Percentiles rank a stretch among this genome's conserved stretches.
These are phyloP conservation scores for Temnothorax curvispinosus DNA, from an alignment of 1,140 invertebrate genomes.

Conservation along the genomic window DNA sequence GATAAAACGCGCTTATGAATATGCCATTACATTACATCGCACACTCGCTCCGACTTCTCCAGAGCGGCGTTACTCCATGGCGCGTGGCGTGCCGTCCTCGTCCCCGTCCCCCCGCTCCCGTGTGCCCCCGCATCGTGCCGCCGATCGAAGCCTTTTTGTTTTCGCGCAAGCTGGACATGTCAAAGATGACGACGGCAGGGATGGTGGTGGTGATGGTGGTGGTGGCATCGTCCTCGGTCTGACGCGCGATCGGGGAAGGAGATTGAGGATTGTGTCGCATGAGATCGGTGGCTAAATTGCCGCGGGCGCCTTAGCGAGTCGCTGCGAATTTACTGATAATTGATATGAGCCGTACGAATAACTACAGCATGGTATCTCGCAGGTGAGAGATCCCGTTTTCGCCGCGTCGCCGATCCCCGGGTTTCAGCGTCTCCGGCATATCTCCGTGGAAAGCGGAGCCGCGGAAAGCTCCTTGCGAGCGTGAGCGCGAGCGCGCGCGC, in stretches of 20 bases:
- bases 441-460: no score
- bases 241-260: not conserved
- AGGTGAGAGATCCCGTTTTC: slow-evolving; percentile 75
- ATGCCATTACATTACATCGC: no score
- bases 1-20: no score
- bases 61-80: not conserved
- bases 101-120: no score
- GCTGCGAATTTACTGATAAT: slow-evolving; percentile 81
- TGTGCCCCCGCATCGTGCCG: not conserved
- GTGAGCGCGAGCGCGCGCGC: no score
- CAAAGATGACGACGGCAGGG: not conserved
- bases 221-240: not conserved
- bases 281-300: no score
- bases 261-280: no score
- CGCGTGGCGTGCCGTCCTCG: no score
- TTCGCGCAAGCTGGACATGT: slow-evolving; percentile 28
- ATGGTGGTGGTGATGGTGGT: no score
- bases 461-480: no score
- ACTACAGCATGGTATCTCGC: slow-evolving; percentile 84
- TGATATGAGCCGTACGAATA: slow-evolving; percentile 71
- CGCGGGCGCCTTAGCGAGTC: slow-evolving; percentile 59
- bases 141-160: slow-evolving; percentile 35
- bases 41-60: not conserved
- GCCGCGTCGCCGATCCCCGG: no score
- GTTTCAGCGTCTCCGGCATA: no score